phyloP scores from a whole-genome alignment of 2,888 invertebrate genomes.

The Marronus borbonicus region DNA sequence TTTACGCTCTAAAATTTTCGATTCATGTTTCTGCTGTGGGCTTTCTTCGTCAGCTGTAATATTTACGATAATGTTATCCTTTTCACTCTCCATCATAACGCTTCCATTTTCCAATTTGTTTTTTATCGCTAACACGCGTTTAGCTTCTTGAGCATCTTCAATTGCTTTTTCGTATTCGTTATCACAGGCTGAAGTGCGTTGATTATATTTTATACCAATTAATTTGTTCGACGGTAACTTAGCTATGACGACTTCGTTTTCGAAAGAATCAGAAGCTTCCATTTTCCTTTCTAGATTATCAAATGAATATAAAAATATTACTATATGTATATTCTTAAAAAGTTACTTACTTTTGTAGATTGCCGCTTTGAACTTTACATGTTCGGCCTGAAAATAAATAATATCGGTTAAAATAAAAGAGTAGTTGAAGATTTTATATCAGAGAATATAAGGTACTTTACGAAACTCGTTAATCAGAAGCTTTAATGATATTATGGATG shows the following conservation, averaged over 20 bases:
- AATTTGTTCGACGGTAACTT: slow-evolving; percentile 77
- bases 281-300: slow-evolving; percentile 57
- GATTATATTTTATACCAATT: slow-evolving; percentile 79
- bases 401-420: neutral
- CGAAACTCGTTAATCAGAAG: no score
- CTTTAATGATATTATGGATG: no score
- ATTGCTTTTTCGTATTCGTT: slow-evolving; percentile 75
- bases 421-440: no score
- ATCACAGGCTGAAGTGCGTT: slow-evolving; percentile 75
- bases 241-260: slow-evolving; percentile 75
- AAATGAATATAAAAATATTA: neutral
- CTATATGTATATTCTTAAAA: neutral
- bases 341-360: slow-evolving; percentile 62
- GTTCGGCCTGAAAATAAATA: slow-evolving; percentile 61
- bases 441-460: no score
- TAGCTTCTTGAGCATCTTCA: slow-evolving; percentile 79
- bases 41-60: slow-evolving; percentile 77
- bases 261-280: slow-evolving; percentile 54
- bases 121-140: slow-evolving; percentile 77
- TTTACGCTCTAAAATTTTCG: slow-evolving; percentile 74
- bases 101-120: slow-evolving; percentile 65
- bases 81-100: slow-evolving; percentile 54
- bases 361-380: slow-evolving; percentile 60
- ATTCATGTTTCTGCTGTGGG: slow-evolving; percentile 72
- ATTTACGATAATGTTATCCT: slow-evolving; percentile 73